phyloP scores from a whole-genome alignment of 92 coral and sea anemone genomes.

The Palythoa grandiflora region DNA sequence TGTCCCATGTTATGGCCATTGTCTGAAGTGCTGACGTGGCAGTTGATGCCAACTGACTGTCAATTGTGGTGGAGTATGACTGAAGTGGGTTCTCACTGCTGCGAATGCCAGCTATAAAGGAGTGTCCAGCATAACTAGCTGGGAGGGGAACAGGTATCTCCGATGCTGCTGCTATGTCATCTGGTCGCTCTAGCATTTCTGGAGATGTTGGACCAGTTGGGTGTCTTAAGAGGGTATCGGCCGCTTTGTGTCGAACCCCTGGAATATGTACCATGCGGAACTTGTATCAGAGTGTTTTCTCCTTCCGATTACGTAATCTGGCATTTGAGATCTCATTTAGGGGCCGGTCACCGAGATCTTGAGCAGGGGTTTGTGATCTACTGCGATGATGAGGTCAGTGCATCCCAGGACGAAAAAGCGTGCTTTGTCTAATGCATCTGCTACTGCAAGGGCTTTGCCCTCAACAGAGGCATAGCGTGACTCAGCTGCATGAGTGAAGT shows the following conservation, averaged over 20 bases:
- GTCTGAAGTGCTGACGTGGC: not conserved
- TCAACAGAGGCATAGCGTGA: too few species aligned
- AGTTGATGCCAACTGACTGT: not conserved
- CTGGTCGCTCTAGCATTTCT: constrained; percentile 30
- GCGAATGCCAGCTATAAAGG: constrained; percentile 56
- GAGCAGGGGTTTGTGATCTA: too few species aligned
- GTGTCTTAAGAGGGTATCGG: constrained; percentile 53
- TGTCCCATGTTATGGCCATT: not conserved
- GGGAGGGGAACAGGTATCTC: constrained; percentile 42
- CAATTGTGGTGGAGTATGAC: constrained; percentile 11
- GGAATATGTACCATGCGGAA: constrained; percentile 44
- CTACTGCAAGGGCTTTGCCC: too few species aligned
- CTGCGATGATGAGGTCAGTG: too few species aligned
- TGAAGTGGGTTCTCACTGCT: not conserved
- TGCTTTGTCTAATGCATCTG: too few species aligned
- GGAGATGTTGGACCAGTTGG: constrained; percentile 19
- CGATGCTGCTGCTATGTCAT: constrained; percentile 27
- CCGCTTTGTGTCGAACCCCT: constrained; percentile 63
- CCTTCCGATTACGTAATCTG: too few species aligned
- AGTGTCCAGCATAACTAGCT: constrained; percentile 15
- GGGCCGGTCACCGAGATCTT: too few species aligned
- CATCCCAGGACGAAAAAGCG: too few species aligned
- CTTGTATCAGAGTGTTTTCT: not conserved
- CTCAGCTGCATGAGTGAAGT: too few species aligned
- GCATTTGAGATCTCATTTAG: too few species aligned